These are phyloP conservation scores for Microhierax caerulescens DNA, from an alignment of 2,797 vertebrate species.

Conservation along the genomic window DNA sequence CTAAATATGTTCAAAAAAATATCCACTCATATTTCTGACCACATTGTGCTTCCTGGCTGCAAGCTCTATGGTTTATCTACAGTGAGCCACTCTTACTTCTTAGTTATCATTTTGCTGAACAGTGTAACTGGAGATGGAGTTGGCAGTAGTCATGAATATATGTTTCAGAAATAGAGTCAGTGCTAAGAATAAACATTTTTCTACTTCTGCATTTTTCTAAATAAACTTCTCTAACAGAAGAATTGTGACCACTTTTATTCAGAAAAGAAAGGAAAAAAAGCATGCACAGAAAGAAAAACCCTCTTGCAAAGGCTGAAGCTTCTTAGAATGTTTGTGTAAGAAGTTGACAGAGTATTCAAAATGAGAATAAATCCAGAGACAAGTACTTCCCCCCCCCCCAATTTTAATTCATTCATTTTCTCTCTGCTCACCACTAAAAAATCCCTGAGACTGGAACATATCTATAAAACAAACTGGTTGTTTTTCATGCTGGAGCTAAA, in stretches of 20 bases:
- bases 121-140: neutral
- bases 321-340: neutral
- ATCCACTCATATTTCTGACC: neutral
- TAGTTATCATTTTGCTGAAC: neutral
- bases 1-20: neutral
- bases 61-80: neutral
- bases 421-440: neutral
- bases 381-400: fast-evolving
- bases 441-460: neutral
- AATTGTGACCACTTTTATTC: neutral
- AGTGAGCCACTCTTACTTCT: neutral
- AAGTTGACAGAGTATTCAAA: neutral
- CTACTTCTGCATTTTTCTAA: neutral
- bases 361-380: neutral
- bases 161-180: neutral
- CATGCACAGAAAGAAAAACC: neutral
- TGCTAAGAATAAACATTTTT: neutral
- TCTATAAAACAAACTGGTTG: neutral
- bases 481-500: neutral
- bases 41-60: neutral
- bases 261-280: neutral
- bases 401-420: neutral
- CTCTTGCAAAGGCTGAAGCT: neutral
- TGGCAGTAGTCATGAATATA: neutral
- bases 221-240: neutral